A percentile compares a stretch with the other conserved stretches of the same genome.
phyloP scores from a whole-genome alignment of 1,140 invertebrate genomes.

The Magallana ariakensis region DNA sequence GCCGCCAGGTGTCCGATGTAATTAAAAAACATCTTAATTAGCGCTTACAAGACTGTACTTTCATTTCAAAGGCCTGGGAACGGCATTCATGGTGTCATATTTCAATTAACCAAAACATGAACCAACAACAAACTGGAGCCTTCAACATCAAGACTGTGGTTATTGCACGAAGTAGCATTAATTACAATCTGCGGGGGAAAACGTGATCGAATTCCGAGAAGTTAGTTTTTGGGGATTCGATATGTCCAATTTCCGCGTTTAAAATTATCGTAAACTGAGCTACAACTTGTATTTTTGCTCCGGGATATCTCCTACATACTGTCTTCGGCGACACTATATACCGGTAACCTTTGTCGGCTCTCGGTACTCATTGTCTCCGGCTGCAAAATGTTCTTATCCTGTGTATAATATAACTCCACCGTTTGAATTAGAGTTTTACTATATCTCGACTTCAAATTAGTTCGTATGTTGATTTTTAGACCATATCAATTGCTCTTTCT shows the following conservation, averaged over 20 bases:
- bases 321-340: too few relatives aligned
- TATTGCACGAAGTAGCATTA: background rate
- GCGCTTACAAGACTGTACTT: background rate
- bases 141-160: background rate
- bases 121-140: background rate
- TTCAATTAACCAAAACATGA: constrained; percentile 24
- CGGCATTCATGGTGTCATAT: constrained; percentile 2
- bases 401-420: too few relatives aligned
- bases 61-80: constrained; percentile 10
- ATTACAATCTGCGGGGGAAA: background rate
- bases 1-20: background rate
- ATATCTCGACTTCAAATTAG: too few relatives aligned
- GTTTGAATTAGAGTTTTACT: too few relatives aligned
- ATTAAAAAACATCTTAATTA: constrained; percentile 1
- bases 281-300: too few relatives aligned
- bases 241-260: background rate
- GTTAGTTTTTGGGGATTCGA: background rate
- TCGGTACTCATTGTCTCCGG: too few relatives aligned
- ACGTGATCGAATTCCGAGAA: background rate
- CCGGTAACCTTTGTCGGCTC: too few relatives aligned
- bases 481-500: too few relatives aligned
- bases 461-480: too few relatives aligned
- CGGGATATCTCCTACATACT: too few relatives aligned
- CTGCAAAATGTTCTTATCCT: too few relatives aligned
- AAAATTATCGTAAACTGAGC: too few relatives aligned